These are phyloP conservation scores for Poecilobothrus nobilitatus DNA, from an alignment of 2,888 invertebrate species.

Conservation along the genomic window DNA sequence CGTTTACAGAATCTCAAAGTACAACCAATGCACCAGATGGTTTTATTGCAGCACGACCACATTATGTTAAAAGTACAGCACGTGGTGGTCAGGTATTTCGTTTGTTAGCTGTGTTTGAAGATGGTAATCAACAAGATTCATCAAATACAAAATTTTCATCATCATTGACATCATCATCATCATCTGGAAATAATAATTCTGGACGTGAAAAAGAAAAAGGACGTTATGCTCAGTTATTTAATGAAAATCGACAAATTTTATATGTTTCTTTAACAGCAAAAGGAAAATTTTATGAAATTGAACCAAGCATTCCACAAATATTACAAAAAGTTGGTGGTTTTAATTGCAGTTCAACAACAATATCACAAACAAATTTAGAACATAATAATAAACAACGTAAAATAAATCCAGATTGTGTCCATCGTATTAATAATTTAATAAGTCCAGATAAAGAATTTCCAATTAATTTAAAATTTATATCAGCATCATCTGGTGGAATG, in stretches of 20 bases:
- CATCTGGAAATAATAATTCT: slow-evolving; percentile 25
- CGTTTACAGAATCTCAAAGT: slow-evolving; percentile 40
- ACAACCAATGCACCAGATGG: slow-evolving; percentile 29
- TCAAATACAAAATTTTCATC: slow-evolving; percentile 19
- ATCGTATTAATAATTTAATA: slow-evolving; percentile 38
- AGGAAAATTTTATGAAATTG: slow-evolving; percentile 63
- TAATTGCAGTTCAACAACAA: neutral
- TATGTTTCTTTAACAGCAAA: slow-evolving; percentile 67
- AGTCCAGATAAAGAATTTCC: slow-evolving; percentile 36
- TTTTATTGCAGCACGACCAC: slow-evolving; percentile 33
- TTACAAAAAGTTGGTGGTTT: slow-evolving; percentile 35
- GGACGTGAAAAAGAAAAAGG: slow-evolving; percentile 45
- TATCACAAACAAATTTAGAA: slow-evolving; percentile 27
- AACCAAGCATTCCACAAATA: slow-evolving; percentile 49
- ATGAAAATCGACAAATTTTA: slow-evolving; percentile 62
- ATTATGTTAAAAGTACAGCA: slow-evolving; percentile 62
- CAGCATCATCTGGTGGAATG: slow-evolving; percentile 36
- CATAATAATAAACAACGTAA: slow-evolving; percentile 22
- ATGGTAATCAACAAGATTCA: slow-evolving; percentile 46
- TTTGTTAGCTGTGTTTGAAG: slow-evolving; percentile 65
- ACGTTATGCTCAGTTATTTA: slow-evolving; percentile 64
- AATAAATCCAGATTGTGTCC: slow-evolving; percentile 42
- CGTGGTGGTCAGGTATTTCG: slow-evolving; percentile 64
- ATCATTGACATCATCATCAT: slow-evolving; percentile 22
- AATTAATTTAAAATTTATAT: slow-evolving; percentile 38